Evolutionary conservation across 37 sponge, comb jelly and placozoan species (phyloP).

Genomic region (Crambe crambe): DNA sequence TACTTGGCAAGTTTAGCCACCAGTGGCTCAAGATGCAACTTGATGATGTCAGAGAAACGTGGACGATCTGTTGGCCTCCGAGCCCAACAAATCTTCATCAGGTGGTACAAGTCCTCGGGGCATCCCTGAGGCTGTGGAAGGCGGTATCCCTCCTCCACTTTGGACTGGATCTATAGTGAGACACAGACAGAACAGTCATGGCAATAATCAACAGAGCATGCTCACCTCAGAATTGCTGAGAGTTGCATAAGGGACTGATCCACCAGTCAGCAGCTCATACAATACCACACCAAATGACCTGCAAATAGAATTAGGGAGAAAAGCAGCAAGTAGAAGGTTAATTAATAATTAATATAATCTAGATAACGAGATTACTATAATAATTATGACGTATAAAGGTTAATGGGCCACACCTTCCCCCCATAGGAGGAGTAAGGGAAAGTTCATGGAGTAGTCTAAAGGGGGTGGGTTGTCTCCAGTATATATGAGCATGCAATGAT

Average conservation of each 20-base stretch:
- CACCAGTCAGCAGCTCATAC: conserved; percentile 84
- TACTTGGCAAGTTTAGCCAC: conserved; percentile 4
- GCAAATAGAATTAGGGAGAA: background rate
- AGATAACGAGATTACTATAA: too few species aligned
- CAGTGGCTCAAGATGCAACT: conserved; percentile 52
- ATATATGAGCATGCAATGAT: too few species aligned
- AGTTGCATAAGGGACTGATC: conserved; percentile 83
- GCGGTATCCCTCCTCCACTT: conserved; percentile 82
- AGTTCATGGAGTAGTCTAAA: too few species aligned
- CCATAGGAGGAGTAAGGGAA: too few species aligned
- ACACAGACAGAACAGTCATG: background rate
- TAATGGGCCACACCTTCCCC: too few species aligned
- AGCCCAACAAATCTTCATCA: conserved; percentile 83
- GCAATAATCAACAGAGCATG: background rate
- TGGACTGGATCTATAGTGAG: background rate
- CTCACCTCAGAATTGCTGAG: conserved; percentile 74
- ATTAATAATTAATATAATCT: too few species aligned
- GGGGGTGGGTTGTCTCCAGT: too few species aligned
- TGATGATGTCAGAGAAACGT: conserved; percentile 52
- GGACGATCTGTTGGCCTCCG: conserved; percentile 65
- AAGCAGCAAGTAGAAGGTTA: background rate
- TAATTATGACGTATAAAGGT: too few species aligned
- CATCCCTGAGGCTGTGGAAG: conserved; percentile 79
- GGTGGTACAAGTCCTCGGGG: conserved; percentile 58
- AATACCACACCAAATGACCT: conserved; percentile 87